Evolutionary conservation across 2,888 invertebrate genomes (phyloP).

Genomic region (Himalopsyche tibetana): DNA sequence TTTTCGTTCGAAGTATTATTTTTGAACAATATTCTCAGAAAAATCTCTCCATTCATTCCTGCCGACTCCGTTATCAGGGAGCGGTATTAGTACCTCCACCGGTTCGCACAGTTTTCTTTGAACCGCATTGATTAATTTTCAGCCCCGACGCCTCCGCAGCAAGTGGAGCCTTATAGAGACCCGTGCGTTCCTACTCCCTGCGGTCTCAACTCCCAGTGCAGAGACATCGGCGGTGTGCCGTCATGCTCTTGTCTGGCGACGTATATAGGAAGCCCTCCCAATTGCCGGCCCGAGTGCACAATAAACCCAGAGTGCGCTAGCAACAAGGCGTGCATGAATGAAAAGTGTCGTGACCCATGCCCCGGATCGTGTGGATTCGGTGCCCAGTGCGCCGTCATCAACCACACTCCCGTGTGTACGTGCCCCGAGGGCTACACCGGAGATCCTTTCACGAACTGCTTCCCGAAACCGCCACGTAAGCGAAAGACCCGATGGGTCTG

Average conservation of each 20-base stretch:
- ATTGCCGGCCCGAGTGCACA: conserved; percentile 83
- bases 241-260: conserved; percentile 81
- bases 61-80: too few species aligned
- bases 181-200: conserved; percentile 82
- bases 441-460: conserved; percentile 82
- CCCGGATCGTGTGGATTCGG: conserved; percentile 85
- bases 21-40: too few species aligned
- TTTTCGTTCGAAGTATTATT: conserved; percentile 60
- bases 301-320: conserved; percentile 86
- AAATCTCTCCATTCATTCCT: too few species aligned
- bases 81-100: too few species aligned
- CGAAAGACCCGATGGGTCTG: not conserved
- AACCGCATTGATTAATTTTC: conserved; percentile 67
- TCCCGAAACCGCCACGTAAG: conserved; percentile 76
- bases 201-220: conserved; percentile 83
- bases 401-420: conserved; percentile 85
- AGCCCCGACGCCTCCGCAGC: conserved; percentile 73
- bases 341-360: conserved; percentile 87
- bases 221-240: conserved; percentile 78
- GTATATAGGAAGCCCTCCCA: conserved; percentile 84
- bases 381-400: conserved; percentile 81
- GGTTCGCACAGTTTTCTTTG: not conserved
- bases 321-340: conserved; percentile 85
- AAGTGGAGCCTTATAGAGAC: conserved; percentile 75
- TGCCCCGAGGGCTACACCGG: conserved; percentile 84